Conservation (phyloP, 2,113 vertebrate genomes). For the Cromileptes altivelis region DNA sequence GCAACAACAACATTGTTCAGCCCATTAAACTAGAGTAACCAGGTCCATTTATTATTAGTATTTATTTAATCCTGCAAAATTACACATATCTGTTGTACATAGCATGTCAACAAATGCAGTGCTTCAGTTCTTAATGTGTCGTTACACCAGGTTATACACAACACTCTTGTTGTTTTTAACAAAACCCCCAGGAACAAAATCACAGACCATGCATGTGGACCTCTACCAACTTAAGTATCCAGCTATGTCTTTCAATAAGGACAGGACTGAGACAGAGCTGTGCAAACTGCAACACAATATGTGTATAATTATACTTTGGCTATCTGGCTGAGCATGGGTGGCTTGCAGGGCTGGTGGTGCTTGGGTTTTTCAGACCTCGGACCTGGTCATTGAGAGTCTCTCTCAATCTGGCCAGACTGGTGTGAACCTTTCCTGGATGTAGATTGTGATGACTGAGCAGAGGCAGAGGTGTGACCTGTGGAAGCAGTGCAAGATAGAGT, state of each 20-base stretch:
- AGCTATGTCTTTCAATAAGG: conserved; percentile 79
- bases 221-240: conserved; percentile 83
- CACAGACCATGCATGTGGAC: neutral
- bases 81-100: neutral
- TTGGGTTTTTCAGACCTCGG: conserved; percentile 2
- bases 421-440: conserved; percentile 6
- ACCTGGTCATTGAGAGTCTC: conserved; percentile 40
- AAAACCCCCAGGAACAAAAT: neutral
- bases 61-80: neutral
- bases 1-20: neutral
- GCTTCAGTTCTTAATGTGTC: neutral
- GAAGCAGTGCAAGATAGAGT: conserved; percentile 6
- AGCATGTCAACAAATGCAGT: neutral
- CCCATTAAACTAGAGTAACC: neutral
- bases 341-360: neutral
- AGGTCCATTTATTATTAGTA: neutral
- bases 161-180: neutral
- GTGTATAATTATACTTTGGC: conserved; percentile 68
- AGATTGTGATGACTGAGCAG: conserved; percentile 25
- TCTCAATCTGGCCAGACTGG: conserved; percentile 35
- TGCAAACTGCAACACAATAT: conserved; percentile 58
- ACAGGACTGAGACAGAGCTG: conserved; percentile 45
- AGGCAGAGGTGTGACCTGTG: conserved; percentile 72
- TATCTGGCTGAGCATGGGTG: neutral
- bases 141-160: neutral